Conservation (phyloP, 2,797 vertebrate species). For the Epinephelus coioides region DNA sequence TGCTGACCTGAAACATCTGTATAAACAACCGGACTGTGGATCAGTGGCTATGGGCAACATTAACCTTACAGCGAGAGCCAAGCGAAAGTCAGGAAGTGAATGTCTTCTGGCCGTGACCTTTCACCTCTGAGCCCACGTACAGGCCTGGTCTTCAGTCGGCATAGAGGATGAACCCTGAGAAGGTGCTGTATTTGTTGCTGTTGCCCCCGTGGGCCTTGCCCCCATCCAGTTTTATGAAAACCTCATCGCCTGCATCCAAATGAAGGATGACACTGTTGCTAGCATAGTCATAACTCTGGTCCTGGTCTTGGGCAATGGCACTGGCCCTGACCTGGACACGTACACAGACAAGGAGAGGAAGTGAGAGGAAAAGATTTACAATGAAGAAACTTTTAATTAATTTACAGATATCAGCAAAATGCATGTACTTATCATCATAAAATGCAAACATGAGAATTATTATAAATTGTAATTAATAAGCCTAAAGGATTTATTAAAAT, state of each 20-base stretch:
- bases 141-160: conserved; percentile 86
- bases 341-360: conserved; percentile 23
- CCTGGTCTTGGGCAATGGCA: conserved; percentile 96
- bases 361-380: neutral
- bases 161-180: conserved; percentile 98
- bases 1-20: conserved; percentile 30
- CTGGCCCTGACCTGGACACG: conserved; percentile 93
- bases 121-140: conserved; percentile 43
- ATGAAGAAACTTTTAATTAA: neutral
- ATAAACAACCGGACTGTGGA: conserved; percentile 51
- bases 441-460: neutral
- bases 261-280: conserved; percentile 98
- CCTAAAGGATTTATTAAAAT: neutral
- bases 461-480: neutral
- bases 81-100: conserved; percentile 63
- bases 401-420: neutral
- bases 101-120: conserved; percentile 52
- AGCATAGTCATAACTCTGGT: conserved; percentile 99
- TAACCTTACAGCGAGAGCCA: conserved; percentile 53
- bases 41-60: conserved; percentile 69
- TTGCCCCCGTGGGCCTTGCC: conserved; percentile 98
- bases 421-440: neutral
- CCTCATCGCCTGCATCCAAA: conserved; percentile 95
- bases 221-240: conserved; percentile 97
- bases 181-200: conserved; percentile 99